Conservation (phyloP, 2,888 invertebrate species). For the Lissonota sp. region DNA sequence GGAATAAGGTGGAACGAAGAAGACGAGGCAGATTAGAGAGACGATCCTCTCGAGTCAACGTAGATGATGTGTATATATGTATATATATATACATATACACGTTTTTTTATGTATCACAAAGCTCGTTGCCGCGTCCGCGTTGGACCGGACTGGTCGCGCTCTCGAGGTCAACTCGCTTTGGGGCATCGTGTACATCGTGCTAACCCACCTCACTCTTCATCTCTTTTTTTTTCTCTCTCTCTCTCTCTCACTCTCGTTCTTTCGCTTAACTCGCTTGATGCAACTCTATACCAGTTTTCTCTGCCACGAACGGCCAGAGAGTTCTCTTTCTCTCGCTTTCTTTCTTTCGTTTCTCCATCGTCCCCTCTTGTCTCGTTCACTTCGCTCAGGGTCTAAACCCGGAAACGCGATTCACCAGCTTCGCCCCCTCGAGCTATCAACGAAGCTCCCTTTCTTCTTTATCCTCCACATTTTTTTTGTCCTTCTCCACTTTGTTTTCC, state of each 20-base stretch:
- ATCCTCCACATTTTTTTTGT: conserved; percentile 12
- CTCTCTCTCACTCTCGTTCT: conserved; percentile 4
- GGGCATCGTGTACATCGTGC: conserved; percentile 82
- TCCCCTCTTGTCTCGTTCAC: conserved; percentile 37
- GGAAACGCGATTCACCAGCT: conserved; percentile 61
- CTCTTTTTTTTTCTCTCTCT: conserved; percentile 49
- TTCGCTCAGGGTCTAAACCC: conserved; percentile 51
- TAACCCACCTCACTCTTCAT: conserved; percentile 72
- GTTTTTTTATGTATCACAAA: background rate
- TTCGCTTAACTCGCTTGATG: conserved; percentile 30
- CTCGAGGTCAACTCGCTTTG: conserved; percentile 82
- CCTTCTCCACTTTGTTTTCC: conserved; percentile 31
- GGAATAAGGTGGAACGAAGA: conserved; percentile 62
- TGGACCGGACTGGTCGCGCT: conserved; percentile 71
- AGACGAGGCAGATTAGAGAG: conserved; percentile 78
- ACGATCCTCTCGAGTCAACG: conserved; percentile 61
- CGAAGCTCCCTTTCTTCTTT: conserved; percentile 19
- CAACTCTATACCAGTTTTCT: conserved; percentile 19
- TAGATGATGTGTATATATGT: background rate
- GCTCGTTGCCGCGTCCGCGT: conserved; percentile 70
- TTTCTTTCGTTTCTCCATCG: conserved; percentile 28
- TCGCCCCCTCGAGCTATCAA: conserved; percentile 42
- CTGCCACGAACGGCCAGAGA: conserved; percentile 24
- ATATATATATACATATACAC: conserved; percentile 18
- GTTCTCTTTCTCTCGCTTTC: conserved; percentile 54